Base-by-base conservation (phyloP, 92 coral and sea anemone genomes). In the Epizoanthus illoricatus region DNA sequence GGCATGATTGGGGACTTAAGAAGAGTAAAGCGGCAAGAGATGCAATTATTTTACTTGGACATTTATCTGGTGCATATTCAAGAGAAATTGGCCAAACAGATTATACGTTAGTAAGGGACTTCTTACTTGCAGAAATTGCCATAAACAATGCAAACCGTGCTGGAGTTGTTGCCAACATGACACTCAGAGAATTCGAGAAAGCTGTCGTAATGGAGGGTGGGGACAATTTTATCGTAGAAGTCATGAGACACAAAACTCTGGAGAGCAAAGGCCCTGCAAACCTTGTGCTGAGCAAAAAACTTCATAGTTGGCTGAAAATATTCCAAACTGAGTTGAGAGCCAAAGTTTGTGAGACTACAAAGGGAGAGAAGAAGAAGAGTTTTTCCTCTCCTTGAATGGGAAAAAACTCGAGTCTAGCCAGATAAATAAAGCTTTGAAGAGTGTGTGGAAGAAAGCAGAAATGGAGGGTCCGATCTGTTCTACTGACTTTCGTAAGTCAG, bases 161-260 rank as follows among this genome's bases (percentile, higher is more conserved):
- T 5, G 91, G 97, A 0, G 92, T 90, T 16, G 85, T 88, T 1
- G 86, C 94, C 19, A 72, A 74, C 74, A 92, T 92, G 93, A 88
- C 92, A 3, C 52, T 88, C 17, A 8, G 74, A 19, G 94, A 92
- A 71, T 92, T 90, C 72, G 17, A 76, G 33, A 55, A 83, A 41
- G 86, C 84, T 17, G 17, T 49, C 69, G 52, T 54, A 21, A 64
- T 57, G 52, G 75, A 81, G 41, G 76, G 84, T 19, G 87, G 69
- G 0, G 88, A 81, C 8, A 21, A 39, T 3, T 81, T 80, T 52
- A 79, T 87, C 39, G 83, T 89, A 8, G 80, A 55, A 5, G 88
- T 89, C 23, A 76, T 81, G 73, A 28, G 84, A n/a, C 91, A 89
- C 79, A 89, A 92, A 36, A 92, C 88, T 4, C 73, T 84, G 5